Evolutionary conservation across 1,140 invertebrate genomes (phyloP).

Genomic region (Colletes gigas): DNA sequence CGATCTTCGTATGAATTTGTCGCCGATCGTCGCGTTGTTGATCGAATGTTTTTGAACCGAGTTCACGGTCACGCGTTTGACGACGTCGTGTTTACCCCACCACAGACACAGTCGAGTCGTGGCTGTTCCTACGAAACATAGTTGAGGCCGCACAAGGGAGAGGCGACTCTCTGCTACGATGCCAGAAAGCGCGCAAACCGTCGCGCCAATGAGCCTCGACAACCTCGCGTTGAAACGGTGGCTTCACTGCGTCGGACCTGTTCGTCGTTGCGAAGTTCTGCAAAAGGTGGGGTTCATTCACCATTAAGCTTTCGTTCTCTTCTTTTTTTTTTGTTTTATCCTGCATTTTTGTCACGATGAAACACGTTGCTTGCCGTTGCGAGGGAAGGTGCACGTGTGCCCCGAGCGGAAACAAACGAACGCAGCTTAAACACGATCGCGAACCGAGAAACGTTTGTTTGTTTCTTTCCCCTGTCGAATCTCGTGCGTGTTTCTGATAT

Average conservation of each 20-base stretch:
- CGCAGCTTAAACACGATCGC: neutral
- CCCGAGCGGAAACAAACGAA: neutral
- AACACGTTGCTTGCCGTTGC: no score
- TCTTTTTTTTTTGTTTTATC: no score
- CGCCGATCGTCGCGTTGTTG: neutral
- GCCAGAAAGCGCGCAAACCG: neutral
- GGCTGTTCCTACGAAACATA: neutral
- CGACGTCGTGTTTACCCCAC: neutral
- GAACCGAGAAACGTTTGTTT: neutral
- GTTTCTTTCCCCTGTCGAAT: neutral
- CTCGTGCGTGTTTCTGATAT: neutral
- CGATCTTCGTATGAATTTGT: neutral
- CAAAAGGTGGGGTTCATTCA: conserved; percentile 38
- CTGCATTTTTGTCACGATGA: no score
- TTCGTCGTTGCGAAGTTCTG: conserved; percentile 20
- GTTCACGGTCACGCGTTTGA: neutral
- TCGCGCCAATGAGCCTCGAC: neutral
- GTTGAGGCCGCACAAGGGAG: neutral
- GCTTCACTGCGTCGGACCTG: conserved; percentile 22
- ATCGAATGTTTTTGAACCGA: neutral
- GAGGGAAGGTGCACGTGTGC: neutral
- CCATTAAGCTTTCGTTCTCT: neutral
- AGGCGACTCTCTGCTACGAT: neutral
- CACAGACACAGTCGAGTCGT: neutral
- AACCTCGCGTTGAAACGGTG: conserved; percentile 38